Evolutionary conservation across 2,888 invertebrate species (phyloP), one percentile per base, ranked within the genome.

Genomic region (Brachylomia viminalis): DNA sequence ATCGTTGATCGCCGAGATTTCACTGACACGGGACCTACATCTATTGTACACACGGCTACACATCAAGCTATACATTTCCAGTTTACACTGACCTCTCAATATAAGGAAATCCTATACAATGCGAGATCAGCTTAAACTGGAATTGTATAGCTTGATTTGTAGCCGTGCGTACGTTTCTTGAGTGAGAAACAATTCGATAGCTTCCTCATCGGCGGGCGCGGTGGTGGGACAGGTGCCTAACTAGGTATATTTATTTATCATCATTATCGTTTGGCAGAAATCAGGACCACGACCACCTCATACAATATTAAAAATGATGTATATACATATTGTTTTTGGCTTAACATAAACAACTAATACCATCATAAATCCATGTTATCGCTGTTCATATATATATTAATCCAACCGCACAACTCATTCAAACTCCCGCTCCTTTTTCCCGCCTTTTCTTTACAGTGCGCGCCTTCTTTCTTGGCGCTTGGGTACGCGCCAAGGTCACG

Each of bases 401-500:
- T 27, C 1, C 7, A 62, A 47, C 3, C 38, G 13, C 15, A 8
- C 33, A 5, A 62, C 2, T 15, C 20, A 13, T 15, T 30, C 15
- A 54, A 61, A 33, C 30, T 15, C 33, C 11, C 52, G 30, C n/a
- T 58, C 38, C 33, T 13, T 47, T 47, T 82, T 10, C 33, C 62
- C 86, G 86, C 80, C 67, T 13, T 58, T 27, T 59, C 66, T 75
- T 75, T 71, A 13, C 70, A 45, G 56, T 52, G 84, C 62, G n/a
- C 58, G 61, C 58, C 66, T 42, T 75, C 20, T 75, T 62, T 58
- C 62, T 79, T 79, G 79, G 59, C 33, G 64, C 49, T 79, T 76
- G 65, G 61, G 62, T 67, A 64, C 49, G 74, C 73, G 83, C 73
- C 88, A 86, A 88, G 88, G 89, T 79, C 73, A 77, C 73, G 33